Percentiles rank a stretch among this genome's conserved stretches.
These are phyloP conservation scores for Nettapus auritus DNA, from an alignment of 2,113 vertebrate genomes.

Conservation along the genomic window DNA sequence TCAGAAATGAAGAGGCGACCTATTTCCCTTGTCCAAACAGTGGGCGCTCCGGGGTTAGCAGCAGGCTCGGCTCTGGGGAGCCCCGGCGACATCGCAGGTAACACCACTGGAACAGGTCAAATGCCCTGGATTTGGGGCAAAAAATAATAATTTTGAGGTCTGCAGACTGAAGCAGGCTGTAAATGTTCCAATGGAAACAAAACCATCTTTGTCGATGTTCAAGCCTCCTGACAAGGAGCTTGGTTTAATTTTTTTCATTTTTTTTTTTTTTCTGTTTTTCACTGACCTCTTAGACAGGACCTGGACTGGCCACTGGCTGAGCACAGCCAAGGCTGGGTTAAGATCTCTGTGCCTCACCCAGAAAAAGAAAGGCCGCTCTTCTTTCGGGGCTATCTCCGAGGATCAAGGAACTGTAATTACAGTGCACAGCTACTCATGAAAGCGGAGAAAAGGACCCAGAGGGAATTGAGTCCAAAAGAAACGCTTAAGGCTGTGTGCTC, in stretches of 20 bases:
- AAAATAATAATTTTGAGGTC: background rate
- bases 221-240: background rate
- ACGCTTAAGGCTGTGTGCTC: background rate
- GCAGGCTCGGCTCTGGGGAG: background rate
- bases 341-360: background rate
- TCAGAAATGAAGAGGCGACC: background rate
- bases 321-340: background rate
- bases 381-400: background rate
- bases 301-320: background rate
- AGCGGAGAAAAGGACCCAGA: background rate
- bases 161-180: too few species aligned
- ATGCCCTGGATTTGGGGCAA: background rate
- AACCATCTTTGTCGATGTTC: background rate
- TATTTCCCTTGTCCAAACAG: conserved; percentile 13
- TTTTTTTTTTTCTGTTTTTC: background rate
- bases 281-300: background rate
- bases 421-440: background rate
- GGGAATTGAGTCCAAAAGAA: background rate
- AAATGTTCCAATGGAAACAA: background rate
- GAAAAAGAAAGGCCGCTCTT: conserved; percentile 23
- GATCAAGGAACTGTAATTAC: conserved; percentile 29
- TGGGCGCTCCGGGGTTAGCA: background rate
- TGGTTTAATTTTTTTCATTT: background rate
- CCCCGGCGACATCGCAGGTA: background rate
- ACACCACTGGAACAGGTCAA: background rate